Percentiles rank a stretch among this genome's conserved stretches.
These are phyloP conservation scores for Drosophila heteroneura DNA, from an alignment of 2,888 invertebrate species.

Conservation along the genomic window DNA sequence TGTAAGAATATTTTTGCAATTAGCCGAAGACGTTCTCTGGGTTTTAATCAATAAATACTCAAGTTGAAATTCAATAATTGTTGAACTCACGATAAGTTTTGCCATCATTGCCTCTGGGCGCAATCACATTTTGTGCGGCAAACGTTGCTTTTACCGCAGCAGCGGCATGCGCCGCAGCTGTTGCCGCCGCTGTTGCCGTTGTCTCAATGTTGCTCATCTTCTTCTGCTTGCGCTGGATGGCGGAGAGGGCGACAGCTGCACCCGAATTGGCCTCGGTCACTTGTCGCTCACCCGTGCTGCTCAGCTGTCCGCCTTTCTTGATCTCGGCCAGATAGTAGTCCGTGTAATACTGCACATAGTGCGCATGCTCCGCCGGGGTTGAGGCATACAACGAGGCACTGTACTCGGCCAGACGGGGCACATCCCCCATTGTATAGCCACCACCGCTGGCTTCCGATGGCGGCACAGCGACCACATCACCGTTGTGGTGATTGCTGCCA, in stretches of 20 bases:
- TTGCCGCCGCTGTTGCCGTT: constrained; percentile 82
- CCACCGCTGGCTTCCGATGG: constrained; percentile 56
- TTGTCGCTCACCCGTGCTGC: constrained; percentile 52
- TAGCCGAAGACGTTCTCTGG: neutral
- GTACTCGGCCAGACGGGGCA: constrained; percentile 91
- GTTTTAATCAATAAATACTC: neutral
- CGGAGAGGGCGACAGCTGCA: constrained; percentile 95
- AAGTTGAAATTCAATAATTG: neutral
- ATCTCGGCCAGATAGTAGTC: constrained; percentile 88
- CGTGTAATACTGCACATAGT: constrained; percentile 90
- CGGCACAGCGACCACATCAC: constrained; percentile 37
- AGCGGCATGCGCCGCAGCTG: constrained; percentile 82
- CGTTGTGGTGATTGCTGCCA: constrained; percentile 14
- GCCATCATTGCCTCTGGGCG: constrained; percentile 84
- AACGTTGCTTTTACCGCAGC: constrained; percentile 84
- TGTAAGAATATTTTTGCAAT: too few relatives aligned
- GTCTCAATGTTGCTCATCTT: constrained; percentile 84
- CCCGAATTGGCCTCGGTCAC: constrained; percentile 90
- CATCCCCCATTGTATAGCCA: constrained; percentile 88
- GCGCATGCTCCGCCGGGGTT: constrained; percentile 89
- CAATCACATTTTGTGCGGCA: constrained; percentile 64
- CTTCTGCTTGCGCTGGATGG: constrained; percentile 87
- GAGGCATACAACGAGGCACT: constrained; percentile 91
- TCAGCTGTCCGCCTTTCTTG: constrained; percentile 81
- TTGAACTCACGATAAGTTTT: constrained; percentile 83